Evolutionary conservation across 2,888 invertebrate species (phyloP).

Genomic region (Yponomeuta cagnagella): DNA sequence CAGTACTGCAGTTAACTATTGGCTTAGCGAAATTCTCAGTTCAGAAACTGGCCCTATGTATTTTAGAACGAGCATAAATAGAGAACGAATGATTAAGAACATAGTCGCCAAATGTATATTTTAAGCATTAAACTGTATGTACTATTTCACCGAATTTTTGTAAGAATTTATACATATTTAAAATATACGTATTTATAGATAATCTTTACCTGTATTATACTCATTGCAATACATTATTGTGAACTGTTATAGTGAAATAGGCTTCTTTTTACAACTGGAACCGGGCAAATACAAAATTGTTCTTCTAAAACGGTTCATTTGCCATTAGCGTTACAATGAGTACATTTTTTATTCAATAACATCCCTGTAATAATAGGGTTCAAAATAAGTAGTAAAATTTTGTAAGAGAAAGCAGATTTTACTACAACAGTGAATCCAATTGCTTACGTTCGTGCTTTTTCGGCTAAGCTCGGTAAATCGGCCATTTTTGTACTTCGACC

Average conservation of each 20-base stretch:
- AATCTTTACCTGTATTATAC: slow-evolving; percentile 63
- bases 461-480: too few relatives aligned
- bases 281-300: neutral
- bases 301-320: neutral
- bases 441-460: neutral
- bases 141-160: slow-evolving; percentile 50
- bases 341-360: neutral
- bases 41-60: neutral
- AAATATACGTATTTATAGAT: slow-evolving; percentile 7
- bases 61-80: neutral
- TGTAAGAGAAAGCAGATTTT: neutral
- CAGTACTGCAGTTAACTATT: too few relatives aligned
- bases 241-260: slow-evolving; percentile 36
- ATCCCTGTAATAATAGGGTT: neutral
- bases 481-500: too few relatives aligned
- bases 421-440: neutral
- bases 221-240: slow-evolving; percentile 34
- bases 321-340: neutral
- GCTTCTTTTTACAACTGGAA: slow-evolving; percentile 25
- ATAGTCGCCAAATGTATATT: slow-evolving; percentile 14
- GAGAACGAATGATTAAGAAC: neutral
- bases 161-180: slow-evolving; percentile 49
- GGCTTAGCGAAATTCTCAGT: too few relatives aligned
- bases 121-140: slow-evolving; percentile 11
- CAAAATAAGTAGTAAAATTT: neutral